A percentile compares a stretch with the other conserved stretches of the same genome.
phyloP scores from a whole-genome alignment of 2,797 vertebrate species.

The Setipinna tenuifilis region DNA sequence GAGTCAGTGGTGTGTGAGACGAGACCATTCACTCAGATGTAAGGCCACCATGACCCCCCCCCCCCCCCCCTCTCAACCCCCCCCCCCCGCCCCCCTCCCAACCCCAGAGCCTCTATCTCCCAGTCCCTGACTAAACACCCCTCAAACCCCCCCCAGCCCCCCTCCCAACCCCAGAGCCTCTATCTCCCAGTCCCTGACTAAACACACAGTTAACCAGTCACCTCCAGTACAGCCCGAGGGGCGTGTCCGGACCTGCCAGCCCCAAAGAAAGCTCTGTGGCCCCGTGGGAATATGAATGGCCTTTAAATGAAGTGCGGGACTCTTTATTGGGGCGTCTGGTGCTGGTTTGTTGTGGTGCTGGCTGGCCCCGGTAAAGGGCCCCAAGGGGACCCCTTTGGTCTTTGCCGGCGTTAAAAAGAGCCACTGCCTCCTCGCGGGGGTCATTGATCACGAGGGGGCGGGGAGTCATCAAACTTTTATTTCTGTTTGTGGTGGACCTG shows the following conservation, averaged over 20 bases:
- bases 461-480: slow-evolving; percentile 22
- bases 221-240: slow-evolving; percentile 72
- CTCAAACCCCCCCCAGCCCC: slow-evolving; percentile 71
- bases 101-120: slow-evolving; percentile 54
- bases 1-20: slow-evolving; percentile 81
- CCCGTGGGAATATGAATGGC: slow-evolving; percentile 84
- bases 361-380: slow-evolving; percentile 70
- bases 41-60: slow-evolving; percentile 75
- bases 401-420: slow-evolving; percentile 77
- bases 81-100: slow-evolving; percentile 69
- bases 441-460: slow-evolving; percentile 75
- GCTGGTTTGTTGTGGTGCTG: slow-evolving; percentile 78
- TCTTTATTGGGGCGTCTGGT: slow-evolving; percentile 86
- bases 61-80: slow-evolving; percentile 76
- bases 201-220: slow-evolving; percentile 82
- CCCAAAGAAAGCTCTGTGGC: slow-evolving; percentile 77
- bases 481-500: not conserved
- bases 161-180: slow-evolving; percentile 17
- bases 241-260: slow-evolving; percentile 81
- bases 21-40: slow-evolving; percentile 74
- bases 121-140: too few relatives aligned
- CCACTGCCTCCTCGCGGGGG: slow-evolving; percentile 76
- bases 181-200: slow-evolving; percentile 54
- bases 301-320: slow-evolving; percentile 87
- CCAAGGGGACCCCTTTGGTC: slow-evolving; percentile 73